These are phyloP conservation scores for Acropternis orthonyx DNA, from an alignment of 2,797 vertebrate genomes.

Conservation along the genomic window DNA sequence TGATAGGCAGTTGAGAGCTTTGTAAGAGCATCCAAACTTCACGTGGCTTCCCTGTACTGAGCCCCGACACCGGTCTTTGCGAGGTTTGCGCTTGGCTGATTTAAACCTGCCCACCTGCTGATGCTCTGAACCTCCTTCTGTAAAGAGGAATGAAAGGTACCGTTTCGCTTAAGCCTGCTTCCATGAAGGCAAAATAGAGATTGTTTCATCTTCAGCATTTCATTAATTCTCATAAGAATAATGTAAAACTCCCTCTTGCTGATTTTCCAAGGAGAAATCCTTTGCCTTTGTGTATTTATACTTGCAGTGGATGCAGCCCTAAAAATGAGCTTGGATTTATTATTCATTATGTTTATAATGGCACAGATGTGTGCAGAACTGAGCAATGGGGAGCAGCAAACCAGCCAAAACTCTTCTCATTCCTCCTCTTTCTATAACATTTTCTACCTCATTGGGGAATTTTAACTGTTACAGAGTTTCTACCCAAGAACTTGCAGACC, in stretches of 20 bases:
- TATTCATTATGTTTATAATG: slow-evolving; percentile 72
- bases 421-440: slow-evolving; percentile 29
- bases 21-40: not conserved
- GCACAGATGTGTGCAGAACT: slow-evolving; percentile 56
- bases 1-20: not conserved
- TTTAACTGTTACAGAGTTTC: slow-evolving; percentile 16
- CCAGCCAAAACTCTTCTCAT: slow-evolving; percentile 44
- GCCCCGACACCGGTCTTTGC: not conserved
- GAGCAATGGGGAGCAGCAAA: slow-evolving; percentile 59
- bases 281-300: slow-evolving; percentile 62
- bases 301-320: slow-evolving; percentile 52
- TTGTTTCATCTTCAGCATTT: slow-evolving; percentile 68
- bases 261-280: slow-evolving; percentile 54
- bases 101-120: slow-evolving; percentile 63
- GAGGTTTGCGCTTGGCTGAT: slow-evolving; percentile 20
- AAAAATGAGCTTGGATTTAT: slow-evolving; percentile 70
- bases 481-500: not conserved
- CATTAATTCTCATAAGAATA: slow-evolving; percentile 64
- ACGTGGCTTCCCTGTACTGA: not conserved
- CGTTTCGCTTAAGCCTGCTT: slow-evolving; percentile 52
- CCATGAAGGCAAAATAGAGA: slow-evolving; percentile 58
- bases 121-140: slow-evolving; percentile 41
- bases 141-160: slow-evolving; percentile 56
- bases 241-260: slow-evolving; percentile 28
- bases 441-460: slow-evolving; percentile 57